These are phyloP conservation scores for Coccyzus lansbergi DNA, from an alignment of 2,797 vertebrate genomes.

Conservation along the genomic window DNA sequence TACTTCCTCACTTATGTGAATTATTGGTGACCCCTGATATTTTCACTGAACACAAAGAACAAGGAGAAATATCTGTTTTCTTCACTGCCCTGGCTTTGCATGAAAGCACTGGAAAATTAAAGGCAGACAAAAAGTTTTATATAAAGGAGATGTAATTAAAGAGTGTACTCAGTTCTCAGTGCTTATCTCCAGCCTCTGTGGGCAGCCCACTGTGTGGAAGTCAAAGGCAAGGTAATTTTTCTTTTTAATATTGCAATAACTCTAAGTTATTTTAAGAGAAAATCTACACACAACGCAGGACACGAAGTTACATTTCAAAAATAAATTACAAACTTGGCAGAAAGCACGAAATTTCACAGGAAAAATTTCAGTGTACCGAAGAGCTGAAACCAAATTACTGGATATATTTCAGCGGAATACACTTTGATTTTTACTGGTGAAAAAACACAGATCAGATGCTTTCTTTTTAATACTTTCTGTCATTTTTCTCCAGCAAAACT, in stretches of 20 bases:
- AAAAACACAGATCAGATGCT: neutral
- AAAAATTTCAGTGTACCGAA: neutral
- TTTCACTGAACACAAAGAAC: neutral
- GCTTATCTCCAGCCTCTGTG: slow-evolving; percentile 22
- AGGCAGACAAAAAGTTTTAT: neutral
- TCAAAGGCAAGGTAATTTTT: slow-evolving; percentile 45
- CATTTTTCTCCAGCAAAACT: neutral
- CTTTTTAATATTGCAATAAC: slow-evolving; percentile 64
- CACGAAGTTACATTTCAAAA: slow-evolving; percentile 8
- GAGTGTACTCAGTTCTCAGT: neutral
- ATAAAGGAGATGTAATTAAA: slow-evolving; percentile 14
- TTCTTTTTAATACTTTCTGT: neutral
- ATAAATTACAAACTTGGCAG: slow-evolving; percentile 51
- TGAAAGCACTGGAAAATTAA: neutral
- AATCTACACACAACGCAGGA: slow-evolving; percentile 7
- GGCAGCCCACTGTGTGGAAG: slow-evolving; percentile 18
- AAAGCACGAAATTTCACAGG: neutral
- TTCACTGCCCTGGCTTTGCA: neutral
- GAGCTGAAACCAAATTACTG: neutral
- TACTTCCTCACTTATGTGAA: slow-evolving; percentile 6
- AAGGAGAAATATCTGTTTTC: neutral
- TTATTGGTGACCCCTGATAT: slow-evolving; percentile 8
- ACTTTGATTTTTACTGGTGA: neutral
- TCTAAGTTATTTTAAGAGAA: slow-evolving; percentile 11
- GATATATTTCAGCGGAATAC: neutral